Base-by-base conservation (phyloP, 2,797 vertebrate genomes). In the Enteromius thamalakanensis region DNA sequence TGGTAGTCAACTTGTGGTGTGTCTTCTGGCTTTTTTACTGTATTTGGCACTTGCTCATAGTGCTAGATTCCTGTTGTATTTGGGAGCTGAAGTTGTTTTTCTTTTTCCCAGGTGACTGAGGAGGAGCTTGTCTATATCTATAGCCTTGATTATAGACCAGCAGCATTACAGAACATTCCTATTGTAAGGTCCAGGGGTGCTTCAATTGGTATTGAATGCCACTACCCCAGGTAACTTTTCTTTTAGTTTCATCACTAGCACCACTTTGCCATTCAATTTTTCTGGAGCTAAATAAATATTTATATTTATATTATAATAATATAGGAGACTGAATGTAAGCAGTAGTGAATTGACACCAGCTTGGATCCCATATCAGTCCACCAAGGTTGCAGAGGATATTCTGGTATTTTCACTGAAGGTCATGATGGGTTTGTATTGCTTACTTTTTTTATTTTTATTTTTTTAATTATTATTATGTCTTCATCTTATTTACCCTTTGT, bases 291-390 rank as follows among this genome's bases (percentile, higher is more conserved):
- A 67, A 71, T 45, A 0, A 17, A 6, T 3, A 77, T 47, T 86
- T 92, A 26, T 26, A 26, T 26, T 26, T 26, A 26, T 26, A 26
- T 26, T 26, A 26, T 26, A 26, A 26, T 1, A 78, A 83, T 88
- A 82, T 55, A 94, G 93, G 90, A 90, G 84, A 49, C 91, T 90
- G 11, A 92, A 94, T 75, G 93, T 95, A 86, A 94, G 93, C 92
- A 94, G 93, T 78, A 79, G 80, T 29, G 62, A 89, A 26, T 76
- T 94, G 21, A 34, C 87, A 8, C 94, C 94, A 5, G 0, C 58
- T 26, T 94, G 92, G 93, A 77, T 90, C 9, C 93, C 93, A 2
- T 94, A 88, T 75, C 84, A 89, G n/a, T 85, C 90, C 0, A 87
- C 89, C n/a, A 91, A 89, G 80, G 84, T 91, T 80, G 76, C 90